Evolutionary conservation across 2,113 vertebrate species (phyloP).

Genomic region (Mastomys coucha): DNA sequence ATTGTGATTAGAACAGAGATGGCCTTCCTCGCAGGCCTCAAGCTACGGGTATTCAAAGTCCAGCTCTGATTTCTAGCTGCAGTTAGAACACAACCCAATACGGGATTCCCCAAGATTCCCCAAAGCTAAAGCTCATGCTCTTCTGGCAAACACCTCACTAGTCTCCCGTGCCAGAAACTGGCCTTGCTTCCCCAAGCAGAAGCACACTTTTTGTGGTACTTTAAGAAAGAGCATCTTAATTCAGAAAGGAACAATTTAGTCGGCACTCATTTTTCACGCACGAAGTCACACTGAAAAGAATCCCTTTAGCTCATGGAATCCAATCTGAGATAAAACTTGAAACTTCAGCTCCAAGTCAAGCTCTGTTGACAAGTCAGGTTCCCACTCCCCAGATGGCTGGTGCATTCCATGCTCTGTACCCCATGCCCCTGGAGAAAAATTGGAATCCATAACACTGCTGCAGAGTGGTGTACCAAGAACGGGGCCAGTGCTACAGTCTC

Average conservation of each 20-base stretch:
- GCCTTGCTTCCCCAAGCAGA: slow-evolving; percentile 71
- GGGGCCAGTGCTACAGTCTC: background rate
- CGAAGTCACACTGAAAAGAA: background rate
- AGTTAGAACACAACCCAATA: slow-evolving; percentile 51
- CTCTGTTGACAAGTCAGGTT: background rate
- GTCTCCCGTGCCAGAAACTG: slow-evolving; percentile 28
- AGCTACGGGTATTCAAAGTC: slow-evolving; percentile 10
- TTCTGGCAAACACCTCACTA: slow-evolving; percentile 55
- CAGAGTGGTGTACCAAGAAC: background rate
- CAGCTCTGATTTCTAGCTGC: slow-evolving; percentile 48
- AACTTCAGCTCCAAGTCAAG: slow-evolving; percentile 5
- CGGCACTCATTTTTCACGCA: background rate
- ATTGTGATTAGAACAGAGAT: background rate
- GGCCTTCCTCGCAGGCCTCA: background rate
- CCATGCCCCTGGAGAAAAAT: rapidly evolving
- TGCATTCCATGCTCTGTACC: background rate
- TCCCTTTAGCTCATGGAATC: background rate
- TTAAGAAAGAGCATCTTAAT: slow-evolving; percentile 64
- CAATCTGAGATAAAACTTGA: slow-evolving; percentile 24
- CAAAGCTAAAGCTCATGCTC: slow-evolving; percentile 66
- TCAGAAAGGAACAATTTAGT: slow-evolving; percentile 3
- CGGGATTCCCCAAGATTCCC: slow-evolving; percentile 70
- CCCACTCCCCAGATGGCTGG: background rate
- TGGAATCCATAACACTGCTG: background rate
- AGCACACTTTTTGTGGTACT: slow-evolving; percentile 61